Percentiles rank a stretch among this genome's conserved stretches.
Evolutionary conservation across 1,140 invertebrate genomes (phyloP).

Genomic region (Drosophila arizonae): DNA sequence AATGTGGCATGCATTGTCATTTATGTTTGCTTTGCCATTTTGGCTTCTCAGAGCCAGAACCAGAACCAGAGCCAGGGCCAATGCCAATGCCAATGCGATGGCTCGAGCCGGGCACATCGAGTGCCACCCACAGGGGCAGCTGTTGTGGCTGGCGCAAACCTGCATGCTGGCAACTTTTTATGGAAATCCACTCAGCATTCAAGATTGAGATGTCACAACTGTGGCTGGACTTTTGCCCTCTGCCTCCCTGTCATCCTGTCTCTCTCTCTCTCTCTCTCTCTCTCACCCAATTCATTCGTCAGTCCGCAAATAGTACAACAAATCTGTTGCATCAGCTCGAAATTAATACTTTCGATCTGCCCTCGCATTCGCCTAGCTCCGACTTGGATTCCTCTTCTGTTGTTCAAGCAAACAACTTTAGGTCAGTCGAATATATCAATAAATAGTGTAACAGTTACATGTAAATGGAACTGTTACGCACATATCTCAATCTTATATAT

Average conservation of each 20-base stretch:
- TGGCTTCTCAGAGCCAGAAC: constrained; percentile 23
- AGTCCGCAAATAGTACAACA: background rate
- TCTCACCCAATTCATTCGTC: background rate
- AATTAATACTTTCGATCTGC: constrained; percentile 18
- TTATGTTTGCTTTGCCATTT: constrained; percentile 51
- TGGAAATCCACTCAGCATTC: constrained; percentile 35
- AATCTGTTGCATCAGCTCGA: constrained; percentile 16
- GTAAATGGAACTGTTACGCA: no score
- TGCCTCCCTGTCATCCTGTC: no score
- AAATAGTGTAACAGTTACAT: no score
- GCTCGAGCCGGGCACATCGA: no score
- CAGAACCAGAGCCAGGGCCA: no score
- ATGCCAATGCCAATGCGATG: no score
- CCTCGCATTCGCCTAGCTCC: no score
- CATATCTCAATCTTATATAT: no score
- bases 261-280: no score
- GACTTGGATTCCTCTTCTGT: background rate
- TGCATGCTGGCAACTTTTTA: constrained; percentile 38
- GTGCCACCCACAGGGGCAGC: constrained; percentile 2
- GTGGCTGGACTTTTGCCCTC: background rate
- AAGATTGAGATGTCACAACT: constrained; percentile 33
- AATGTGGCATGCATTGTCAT: constrained; percentile 66
- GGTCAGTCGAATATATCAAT: no score
- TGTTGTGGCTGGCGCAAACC: constrained; percentile 29
- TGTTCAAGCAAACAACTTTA: background rate